phyloP scores from a whole-genome alignment of 92 coral and sea anemone genomes.

The Hydrozoanthus gracilis region DNA sequence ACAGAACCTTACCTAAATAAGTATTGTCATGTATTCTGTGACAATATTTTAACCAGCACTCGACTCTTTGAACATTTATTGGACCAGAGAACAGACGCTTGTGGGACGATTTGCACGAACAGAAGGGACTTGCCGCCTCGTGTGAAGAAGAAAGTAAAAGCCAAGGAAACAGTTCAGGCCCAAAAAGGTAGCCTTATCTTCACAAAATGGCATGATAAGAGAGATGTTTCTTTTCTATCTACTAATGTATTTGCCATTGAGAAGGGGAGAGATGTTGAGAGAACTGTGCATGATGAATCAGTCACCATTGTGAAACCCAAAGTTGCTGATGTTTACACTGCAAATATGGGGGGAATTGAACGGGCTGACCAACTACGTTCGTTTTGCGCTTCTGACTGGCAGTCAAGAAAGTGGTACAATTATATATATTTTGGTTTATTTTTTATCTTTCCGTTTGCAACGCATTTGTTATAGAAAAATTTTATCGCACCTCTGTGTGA shows the following conservation, averaged over 20 bases:
- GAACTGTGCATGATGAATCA: background rate
- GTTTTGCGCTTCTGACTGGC: background rate
- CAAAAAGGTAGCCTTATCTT: background rate
- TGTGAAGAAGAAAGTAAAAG: background rate
- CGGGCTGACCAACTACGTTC: background rate
- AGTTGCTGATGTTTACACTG: slow-evolving; percentile 9
- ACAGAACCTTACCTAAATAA: slow-evolving; percentile 48
- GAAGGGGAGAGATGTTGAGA: background rate
- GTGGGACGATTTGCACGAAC: background rate
- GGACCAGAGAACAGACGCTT: background rate
- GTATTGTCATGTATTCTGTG: slow-evolving; percentile 45
- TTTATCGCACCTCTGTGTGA: background rate
- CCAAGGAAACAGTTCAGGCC: background rate
- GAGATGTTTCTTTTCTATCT: background rate
- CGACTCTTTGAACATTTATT: background rate
- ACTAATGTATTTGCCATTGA: background rate
- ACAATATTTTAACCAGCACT: slow-evolving; percentile 51
- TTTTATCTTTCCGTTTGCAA: background rate
- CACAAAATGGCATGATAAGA: slow-evolving; percentile 2
- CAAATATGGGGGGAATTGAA: background rate
- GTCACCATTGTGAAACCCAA: background rate
- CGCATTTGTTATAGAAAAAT: background rate
- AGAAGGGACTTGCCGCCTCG: background rate
- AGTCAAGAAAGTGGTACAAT: background rate
- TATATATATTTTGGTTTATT: background rate